These are phyloP conservation scores for Caiman crocodilus DNA, from an alignment of 2,797 vertebrate genomes.

Conservation along the genomic window DNA sequence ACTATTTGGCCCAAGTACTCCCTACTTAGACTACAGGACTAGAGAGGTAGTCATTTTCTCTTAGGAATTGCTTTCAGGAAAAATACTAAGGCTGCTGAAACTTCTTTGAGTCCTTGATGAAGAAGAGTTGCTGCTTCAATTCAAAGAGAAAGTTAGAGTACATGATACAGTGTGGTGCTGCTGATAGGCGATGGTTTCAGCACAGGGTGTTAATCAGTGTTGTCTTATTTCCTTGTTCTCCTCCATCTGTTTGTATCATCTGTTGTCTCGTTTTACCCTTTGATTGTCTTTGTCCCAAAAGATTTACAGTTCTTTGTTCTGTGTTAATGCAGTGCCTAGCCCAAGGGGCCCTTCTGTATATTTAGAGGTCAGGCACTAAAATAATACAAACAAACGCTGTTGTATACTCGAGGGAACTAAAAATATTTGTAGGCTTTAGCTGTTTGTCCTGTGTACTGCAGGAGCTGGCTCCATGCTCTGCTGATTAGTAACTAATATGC, in stretches of 20 bases:
- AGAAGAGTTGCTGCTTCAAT: not conserved
- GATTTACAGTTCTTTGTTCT: not conserved
- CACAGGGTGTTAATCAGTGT: not conserved
- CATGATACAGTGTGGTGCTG: not conserved
- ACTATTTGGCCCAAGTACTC: not conserved
- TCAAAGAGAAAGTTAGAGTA: not conserved
- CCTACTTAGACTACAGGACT: not conserved
- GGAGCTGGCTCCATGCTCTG: not conserved
- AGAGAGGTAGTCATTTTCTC: not conserved
- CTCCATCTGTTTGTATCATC: not conserved
- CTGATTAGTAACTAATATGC: not conserved
- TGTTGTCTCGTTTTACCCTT: slow-evolving; percentile 19
- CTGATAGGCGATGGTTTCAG: not conserved
- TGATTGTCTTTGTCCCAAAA: not conserved
- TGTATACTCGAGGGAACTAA: not conserved
- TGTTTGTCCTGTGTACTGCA: not conserved
- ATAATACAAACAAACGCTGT: not conserved
- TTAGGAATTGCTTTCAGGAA: not conserved
- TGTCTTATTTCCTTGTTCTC: not conserved
- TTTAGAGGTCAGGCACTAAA: not conserved
- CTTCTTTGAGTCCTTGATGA: not conserved
- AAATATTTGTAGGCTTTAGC: not conserved
- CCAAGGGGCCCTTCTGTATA: not conserved
- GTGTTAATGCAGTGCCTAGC: not conserved
- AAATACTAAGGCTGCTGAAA: not conserved